Conservation (phyloP, 2,113 vertebrate genomes). For the Tichodroma muraria region DNA sequence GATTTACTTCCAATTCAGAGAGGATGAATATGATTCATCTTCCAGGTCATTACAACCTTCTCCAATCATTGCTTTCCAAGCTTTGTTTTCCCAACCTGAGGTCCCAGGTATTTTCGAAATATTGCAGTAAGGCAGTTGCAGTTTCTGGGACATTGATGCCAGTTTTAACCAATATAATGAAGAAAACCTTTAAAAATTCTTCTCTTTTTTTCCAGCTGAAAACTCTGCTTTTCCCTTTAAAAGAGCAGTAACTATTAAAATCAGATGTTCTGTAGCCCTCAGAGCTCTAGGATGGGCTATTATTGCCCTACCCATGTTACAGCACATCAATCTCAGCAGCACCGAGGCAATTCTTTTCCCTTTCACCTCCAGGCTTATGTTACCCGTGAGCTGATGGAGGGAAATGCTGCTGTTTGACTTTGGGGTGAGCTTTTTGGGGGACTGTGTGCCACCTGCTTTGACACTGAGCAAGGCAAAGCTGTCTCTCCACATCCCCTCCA, state of each 20-base stretch:
- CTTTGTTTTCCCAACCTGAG: background rate
- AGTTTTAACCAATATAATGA: background rate
- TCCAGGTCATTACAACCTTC: background rate
- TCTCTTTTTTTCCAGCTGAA: background rate
- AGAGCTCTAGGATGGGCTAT: background rate
- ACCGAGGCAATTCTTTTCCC: background rate
- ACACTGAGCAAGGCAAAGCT: background rate
- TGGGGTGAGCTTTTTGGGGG: background rate
- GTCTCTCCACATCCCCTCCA: accelerated
- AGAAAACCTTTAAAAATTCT: background rate
- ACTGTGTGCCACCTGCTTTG: background rate
- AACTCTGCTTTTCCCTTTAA: background rate
- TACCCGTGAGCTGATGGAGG: background rate
- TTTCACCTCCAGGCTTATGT: background rate
- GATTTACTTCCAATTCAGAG: background rate
- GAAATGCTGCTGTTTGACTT: background rate
- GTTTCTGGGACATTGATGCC: background rate
- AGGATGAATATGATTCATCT: background rate
- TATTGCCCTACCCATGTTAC: background rate
- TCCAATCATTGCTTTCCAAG: background rate
- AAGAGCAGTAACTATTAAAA: background rate
- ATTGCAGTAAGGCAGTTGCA: background rate
- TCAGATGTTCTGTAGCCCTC: background rate
- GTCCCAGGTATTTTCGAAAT: background rate
- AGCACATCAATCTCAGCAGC: background rate